Percentiles rank a stretch among this genome's conserved stretches.
Evolutionary conservation across 2,113 vertebrate genomes (phyloP).

Genomic region (Burhinus oedicnemus): DNA sequence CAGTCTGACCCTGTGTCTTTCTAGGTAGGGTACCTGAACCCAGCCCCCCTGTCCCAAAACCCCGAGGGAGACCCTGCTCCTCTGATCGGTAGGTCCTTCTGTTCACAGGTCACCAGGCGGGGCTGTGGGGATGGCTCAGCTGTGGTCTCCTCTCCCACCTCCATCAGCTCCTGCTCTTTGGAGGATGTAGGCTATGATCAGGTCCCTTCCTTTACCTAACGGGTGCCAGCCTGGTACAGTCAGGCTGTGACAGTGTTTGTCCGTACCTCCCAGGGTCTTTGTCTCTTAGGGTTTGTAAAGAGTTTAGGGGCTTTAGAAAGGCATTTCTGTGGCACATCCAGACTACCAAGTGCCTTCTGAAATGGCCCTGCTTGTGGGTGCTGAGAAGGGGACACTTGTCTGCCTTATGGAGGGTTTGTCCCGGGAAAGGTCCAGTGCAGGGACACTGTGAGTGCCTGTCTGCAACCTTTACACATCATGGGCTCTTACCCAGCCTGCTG

Average conservation of each 20-base stretch:
- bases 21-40: slow-evolving; percentile 68
- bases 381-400: not conserved
- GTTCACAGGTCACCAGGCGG: not conserved
- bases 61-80: slow-evolving; percentile 76
- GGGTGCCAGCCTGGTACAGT: not conserved
- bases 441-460: not conserved
- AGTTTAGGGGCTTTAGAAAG: not conserved
- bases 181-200: not conserved
- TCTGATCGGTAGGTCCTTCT: slow-evolving; percentile 74
- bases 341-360: not conserved
- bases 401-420: not conserved
- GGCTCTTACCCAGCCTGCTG: not conserved
- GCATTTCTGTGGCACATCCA: not conserved
- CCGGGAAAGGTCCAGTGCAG: not conserved
- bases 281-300: not conserved
- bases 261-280: not conserved
- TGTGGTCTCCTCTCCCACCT: not conserved
- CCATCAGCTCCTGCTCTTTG: not conserved
- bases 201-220: not conserved
- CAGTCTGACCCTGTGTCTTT: slow-evolving; percentile 51
- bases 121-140: not conserved
- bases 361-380: not conserved
- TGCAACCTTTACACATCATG: not conserved
- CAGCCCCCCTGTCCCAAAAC: slow-evolving; percentile 76
- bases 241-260: not conserved